Evolutionary conservation across 2,797 vertebrate species (phyloP).

Genomic region (Kryptopterus vitreolus): DNA sequence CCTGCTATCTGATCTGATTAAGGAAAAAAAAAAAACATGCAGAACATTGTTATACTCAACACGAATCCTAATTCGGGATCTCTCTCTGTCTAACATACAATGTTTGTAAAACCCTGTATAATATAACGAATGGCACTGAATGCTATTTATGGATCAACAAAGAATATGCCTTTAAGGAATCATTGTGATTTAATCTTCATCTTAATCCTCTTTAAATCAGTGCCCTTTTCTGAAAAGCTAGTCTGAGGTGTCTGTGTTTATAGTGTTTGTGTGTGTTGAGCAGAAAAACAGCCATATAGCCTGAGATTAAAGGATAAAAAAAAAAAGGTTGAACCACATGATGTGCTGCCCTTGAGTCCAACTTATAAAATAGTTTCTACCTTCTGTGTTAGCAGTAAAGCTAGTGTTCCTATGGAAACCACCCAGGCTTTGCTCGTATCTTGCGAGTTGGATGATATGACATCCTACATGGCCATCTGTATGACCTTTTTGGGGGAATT

Average conservation of each 20-base stretch:
- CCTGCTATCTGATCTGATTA: background rate
- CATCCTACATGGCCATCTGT: conserved; percentile 35
- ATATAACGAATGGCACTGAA: background rate
- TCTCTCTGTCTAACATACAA: background rate
- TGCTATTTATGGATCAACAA: background rate
- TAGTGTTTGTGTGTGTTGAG: background rate
- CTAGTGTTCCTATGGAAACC: conserved; percentile 66
- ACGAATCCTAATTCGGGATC: background rate
- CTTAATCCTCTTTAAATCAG: background rate
- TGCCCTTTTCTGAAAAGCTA: background rate
- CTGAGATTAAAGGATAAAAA: background rate
- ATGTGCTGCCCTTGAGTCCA: background rate
- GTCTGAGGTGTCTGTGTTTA: background rate
- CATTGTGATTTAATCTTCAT: background rate
- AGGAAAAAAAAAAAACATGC: background rate
- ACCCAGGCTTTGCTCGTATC: conserved; percentile 44
- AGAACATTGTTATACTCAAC: background rate
- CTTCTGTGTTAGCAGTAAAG: conserved; percentile 27
- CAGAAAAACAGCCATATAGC: background rate
- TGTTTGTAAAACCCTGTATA: background rate
- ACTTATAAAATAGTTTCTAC: conserved; percentile 4
- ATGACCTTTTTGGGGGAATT: conserved; percentile 22
- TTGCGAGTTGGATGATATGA: conserved; percentile 17
- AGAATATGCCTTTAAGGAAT: background rate
- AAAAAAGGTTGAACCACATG: background rate